Evolutionary conservation across 2,113 vertebrate species (phyloP).

Genomic region (Carassius auratus): DNA sequence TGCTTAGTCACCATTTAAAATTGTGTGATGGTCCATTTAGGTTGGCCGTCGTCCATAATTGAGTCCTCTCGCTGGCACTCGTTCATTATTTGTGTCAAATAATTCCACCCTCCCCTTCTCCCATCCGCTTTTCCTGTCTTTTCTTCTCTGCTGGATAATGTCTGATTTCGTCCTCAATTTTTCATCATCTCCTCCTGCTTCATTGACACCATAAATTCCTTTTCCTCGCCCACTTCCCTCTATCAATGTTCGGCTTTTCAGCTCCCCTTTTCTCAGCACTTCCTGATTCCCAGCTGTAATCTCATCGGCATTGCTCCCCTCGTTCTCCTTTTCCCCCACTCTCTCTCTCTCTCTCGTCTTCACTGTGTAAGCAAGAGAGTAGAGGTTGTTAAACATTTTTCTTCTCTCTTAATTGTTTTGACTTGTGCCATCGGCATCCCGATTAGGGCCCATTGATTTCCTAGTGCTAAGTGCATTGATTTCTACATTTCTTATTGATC

Average conservation of each 20-base stretch:
- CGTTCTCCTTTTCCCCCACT: constrained; percentile 49
- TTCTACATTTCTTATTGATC: constrained; percentile 99
- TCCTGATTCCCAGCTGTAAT: constrained; percentile 43
- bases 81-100: constrained; percentile 23
- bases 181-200: neutral
- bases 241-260: constrained; percentile 31
- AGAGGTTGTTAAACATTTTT: constrained; percentile 91
- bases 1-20: constrained; percentile 49
- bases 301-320: constrained; percentile 32
- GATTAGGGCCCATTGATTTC: constrained; percentile 96
- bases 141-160: constrained; percentile 10
- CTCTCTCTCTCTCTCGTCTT: constrained; percentile 53
- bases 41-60: constrained; percentile 40
- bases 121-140: neutral
- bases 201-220: neutral
- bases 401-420: constrained; percentile 97
- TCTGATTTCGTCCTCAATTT: constrained; percentile 17
- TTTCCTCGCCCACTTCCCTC: constrained; percentile 28
- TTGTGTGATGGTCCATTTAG: constrained; percentile 41
- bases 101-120: neutral
- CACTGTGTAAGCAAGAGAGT: constrained; percentile 65
- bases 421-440: constrained; percentile 96
- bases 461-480: constrained; percentile 95
- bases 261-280: constrained; percentile 25
- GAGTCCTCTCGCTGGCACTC: neutral